Conservation (phyloP, 2,113 vertebrate genomes). For the Bettongia penicillata region DNA sequence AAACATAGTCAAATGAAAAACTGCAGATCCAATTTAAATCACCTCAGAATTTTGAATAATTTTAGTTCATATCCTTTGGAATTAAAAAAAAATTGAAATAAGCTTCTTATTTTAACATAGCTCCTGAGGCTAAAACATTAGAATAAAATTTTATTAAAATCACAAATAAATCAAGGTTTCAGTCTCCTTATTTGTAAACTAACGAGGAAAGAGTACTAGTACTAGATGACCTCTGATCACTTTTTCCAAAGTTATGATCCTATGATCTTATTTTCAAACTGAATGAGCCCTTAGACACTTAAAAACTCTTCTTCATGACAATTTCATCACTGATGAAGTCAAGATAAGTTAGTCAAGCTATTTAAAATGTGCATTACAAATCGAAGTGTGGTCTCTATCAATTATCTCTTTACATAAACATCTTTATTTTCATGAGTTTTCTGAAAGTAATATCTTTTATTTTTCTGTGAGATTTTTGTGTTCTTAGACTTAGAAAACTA, state of each 20-base stretch:
- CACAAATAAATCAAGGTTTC: conserved; percentile 21
- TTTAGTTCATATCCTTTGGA: neutral
- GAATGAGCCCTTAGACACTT: neutral
- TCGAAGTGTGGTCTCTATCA: conserved; percentile 3
- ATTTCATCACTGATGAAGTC: neutral
- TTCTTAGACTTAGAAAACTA: conserved; percentile 48
- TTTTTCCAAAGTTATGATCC: neutral
- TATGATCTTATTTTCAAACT: neutral
- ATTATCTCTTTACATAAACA: conserved; percentile 40
- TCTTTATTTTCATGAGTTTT: conserved; percentile 40
- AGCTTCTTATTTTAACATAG: neutral
- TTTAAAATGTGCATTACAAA: conserved; percentile 16
- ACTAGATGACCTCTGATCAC: neutral
- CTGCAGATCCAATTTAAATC: neutral
- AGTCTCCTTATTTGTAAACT: neutral
- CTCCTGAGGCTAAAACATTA: conserved; percentile 24
- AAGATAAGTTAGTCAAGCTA: neutral
- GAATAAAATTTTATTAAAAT: conserved; percentile 43
- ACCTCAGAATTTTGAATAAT: neutral
- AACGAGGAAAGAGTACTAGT: neutral
- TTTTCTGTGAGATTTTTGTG: conserved; percentile 47
- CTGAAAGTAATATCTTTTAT: conserved; percentile 31
- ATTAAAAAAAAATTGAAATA: conserved; percentile 17
- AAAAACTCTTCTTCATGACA: neutral
- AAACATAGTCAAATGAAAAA: neutral